Base-by-base conservation (phyloP, 1,140 invertebrate species). In the Nixonia krombeini region DNA sequence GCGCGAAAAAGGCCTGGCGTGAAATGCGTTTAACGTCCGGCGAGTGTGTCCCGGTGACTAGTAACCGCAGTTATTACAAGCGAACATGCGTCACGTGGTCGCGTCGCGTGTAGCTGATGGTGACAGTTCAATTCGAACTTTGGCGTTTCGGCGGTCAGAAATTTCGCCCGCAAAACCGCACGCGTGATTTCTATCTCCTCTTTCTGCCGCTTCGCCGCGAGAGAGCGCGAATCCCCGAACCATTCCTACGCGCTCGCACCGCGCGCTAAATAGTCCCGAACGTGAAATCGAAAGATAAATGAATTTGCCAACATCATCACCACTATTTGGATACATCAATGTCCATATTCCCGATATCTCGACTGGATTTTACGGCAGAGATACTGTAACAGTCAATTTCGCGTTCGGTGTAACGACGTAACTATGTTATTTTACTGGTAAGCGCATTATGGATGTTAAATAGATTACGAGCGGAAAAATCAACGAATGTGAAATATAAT, bases 71-170 rank as follows among this genome's bases (percentile, higher is more conserved):
- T 82, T 80, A 81, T 82, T 81, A 81, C 73, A 74, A 79, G 76
- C 78, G 73, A 80, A 83, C 76, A 74, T 72, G 77, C 74, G 75
- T 74, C 73, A 74, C 74, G 75, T 72, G 73, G 73, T 72, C 44
- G 70, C 46, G 61, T 51, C 59, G 45, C 55, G 69, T 42, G 52
- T 58, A 61, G 74, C 78, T 84, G 83, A 85, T 78, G 76, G 77
- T 85, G 83, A 85, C 83, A 85, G 82, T 84, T 83, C 83, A 85
- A 85, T 85, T 83, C 81, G 76, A 83, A 85, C 72, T 83, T 84
- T 77, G 74, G 80, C 79, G 78, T 83, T 72, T 81, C 66, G 73
- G 81, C 59, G 82, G 81, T 81, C 69, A 80, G 81, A 77, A 84
- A 84, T 81, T 77, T 75, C 72, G 55, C 49, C 81, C 82, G 69